These are phyloP conservation scores for Agrypnus murinus DNA, from an alignment of 2,888 invertebrate genomes.

Conservation along the genomic window DNA sequence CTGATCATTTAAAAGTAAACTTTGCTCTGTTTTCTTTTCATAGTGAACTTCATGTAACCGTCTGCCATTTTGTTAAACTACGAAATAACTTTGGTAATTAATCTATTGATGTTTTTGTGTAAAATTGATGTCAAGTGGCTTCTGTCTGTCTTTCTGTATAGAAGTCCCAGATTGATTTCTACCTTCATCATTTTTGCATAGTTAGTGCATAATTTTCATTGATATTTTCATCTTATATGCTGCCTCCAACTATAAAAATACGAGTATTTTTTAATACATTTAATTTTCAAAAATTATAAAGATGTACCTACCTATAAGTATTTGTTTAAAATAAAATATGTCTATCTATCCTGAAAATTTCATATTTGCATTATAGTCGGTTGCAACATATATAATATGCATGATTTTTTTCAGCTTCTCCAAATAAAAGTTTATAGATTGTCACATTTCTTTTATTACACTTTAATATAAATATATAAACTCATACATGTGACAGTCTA, in stretches of 20 bases:
- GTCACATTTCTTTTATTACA: background rate
- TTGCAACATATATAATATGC: background rate
- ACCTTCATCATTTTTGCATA: slow-evolving; percentile 47
- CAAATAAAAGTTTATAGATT: background rate
- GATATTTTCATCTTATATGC: slow-evolving; percentile 26
- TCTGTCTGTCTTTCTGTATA: slow-evolving; percentile 70
- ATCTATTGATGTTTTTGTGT: slow-evolving; percentile 64
- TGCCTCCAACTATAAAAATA: slow-evolving; percentile 8
- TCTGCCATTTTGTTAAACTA: slow-evolving; percentile 61
- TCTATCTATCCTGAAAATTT: too few species aligned
- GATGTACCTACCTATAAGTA: too few species aligned
- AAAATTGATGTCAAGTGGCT: slow-evolving; percentile 66
- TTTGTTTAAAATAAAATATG: too few species aligned
- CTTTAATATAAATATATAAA: too few species aligned
- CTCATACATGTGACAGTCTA: background rate
- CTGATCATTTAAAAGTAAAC: slow-evolving; percentile 48
- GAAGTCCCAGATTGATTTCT: slow-evolving; percentile 54
- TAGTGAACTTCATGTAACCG: slow-evolving; percentile 72
- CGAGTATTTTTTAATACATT: too few species aligned
- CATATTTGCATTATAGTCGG: slow-evolving; percentile 7
- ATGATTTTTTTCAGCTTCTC: slow-evolving; percentile 10
- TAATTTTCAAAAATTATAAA: background rate
- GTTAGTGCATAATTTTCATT: slow-evolving; percentile 29
- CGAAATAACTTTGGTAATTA: slow-evolving; percentile 67
- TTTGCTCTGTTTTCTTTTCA: slow-evolving; percentile 62